Evolutionary conservation across 2,888 invertebrate genomes (phyloP).

Genomic region (Torymus aiolomorphi): DNA sequence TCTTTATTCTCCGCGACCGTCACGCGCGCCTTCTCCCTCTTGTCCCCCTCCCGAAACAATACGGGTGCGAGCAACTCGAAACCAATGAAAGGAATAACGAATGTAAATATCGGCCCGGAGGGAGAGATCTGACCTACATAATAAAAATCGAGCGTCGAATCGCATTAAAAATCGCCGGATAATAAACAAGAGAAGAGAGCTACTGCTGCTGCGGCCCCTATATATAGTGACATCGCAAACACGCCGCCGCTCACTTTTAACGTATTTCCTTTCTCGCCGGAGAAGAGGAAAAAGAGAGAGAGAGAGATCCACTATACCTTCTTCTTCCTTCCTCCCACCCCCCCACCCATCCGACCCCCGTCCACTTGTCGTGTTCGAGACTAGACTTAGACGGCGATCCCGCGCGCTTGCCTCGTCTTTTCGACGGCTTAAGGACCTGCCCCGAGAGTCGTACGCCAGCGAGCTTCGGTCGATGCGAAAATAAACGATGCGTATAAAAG

Average conservation of each 20-base stretch:
- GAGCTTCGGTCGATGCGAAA: slow-evolving; percentile 1
- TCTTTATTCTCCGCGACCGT: no score
- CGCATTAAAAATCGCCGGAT: background rate
- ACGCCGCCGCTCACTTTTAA: slow-evolving; percentile 40
- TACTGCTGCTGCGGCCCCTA: background rate
- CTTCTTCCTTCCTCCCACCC: no score
- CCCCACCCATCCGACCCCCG: no score
- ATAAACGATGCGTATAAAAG: slow-evolving; percentile 16
- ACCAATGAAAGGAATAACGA: no score
- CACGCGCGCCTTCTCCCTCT: no score
- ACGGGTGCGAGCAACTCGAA: no score
- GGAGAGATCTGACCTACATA: background rate
- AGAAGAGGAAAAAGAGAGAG: background rate
- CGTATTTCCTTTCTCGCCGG: slow-evolving; percentile 47
- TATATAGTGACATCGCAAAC: slow-evolving; percentile 39
- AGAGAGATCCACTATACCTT: slow-evolving; percentile 7
- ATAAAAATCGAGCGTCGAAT: background rate
- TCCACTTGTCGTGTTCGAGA: slow-evolving; percentile 12
- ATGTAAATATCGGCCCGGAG: no score
- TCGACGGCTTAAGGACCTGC: slow-evolving; percentile 25
- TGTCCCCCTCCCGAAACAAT: no score
- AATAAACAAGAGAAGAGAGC: slow-evolving; percentile 10
- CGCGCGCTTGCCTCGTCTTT: slow-evolving; percentile 16
- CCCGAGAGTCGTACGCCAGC: background rate
- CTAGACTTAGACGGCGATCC: no score